These are phyloP conservation scores for Ophion ellenae DNA, from an alignment of 2,888 invertebrate genomes.

Conservation along the genomic window DNA sequence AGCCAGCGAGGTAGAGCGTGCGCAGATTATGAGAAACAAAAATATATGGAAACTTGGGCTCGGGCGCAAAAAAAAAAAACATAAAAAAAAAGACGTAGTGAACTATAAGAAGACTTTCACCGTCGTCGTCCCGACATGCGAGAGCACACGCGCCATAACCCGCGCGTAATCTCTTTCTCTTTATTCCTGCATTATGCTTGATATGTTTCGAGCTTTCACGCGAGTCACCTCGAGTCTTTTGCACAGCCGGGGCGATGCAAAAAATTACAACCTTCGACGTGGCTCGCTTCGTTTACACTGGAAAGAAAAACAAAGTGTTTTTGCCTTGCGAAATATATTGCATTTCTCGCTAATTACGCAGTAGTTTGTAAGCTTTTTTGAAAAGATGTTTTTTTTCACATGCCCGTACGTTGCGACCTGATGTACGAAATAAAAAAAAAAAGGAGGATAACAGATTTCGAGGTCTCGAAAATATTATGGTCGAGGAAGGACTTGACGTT, in stretches of 20 bases:
- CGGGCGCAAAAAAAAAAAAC: too few species aligned
- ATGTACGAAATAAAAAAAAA: too few species aligned
- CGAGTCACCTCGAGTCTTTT: background rate
- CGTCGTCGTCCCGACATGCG: constrained; percentile 50
- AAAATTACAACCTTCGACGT: background rate
- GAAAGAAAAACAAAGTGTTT: too few species aligned
- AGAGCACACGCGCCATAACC: constrained; percentile 18
- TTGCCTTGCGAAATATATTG: too few species aligned
- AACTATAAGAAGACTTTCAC: constrained; percentile 58
- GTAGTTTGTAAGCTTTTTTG: too few species aligned
- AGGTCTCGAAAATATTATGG: too few species aligned
- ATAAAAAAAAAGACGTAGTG: constrained; percentile 7
- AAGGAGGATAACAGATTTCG: too few species aligned
- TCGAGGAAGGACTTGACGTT: background rate
- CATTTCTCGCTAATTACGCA: too few species aligned
- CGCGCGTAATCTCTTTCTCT: constrained; percentile 14
- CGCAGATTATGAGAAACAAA: constrained; percentile 52
- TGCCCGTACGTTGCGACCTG: too few species aligned
- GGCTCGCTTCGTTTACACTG: too few species aligned
- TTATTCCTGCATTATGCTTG: constrained; percentile 9
- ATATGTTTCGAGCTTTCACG: constrained; percentile 3
- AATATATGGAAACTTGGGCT: constrained; percentile 47
- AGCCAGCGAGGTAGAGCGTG: background rate
- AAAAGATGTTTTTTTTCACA: too few species aligned
- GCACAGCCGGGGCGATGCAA: background rate